Conservation (phyloP, 2,797 vertebrate genomes). For the Melanotaenia parkinsoni region DNA sequence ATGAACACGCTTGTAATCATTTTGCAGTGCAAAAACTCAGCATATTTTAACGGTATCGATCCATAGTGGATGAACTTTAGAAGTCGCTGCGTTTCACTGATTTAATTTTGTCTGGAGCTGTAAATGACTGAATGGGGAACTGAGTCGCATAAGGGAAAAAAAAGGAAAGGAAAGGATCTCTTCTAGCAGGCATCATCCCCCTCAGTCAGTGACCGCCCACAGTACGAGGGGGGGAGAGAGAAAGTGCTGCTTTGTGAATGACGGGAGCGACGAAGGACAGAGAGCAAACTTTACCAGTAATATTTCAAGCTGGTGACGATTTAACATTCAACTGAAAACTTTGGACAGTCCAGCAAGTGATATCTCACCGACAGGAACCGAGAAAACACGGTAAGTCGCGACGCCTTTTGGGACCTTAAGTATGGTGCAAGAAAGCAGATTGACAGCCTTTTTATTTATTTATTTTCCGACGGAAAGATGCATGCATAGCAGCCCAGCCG, state of each 20-base stretch:
- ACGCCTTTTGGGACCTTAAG: slow-evolving; percentile 21
- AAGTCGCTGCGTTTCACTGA: not conserved
- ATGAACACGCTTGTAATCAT: not conserved
- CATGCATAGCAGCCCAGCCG: slow-evolving; percentile 64
- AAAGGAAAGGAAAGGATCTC: slow-evolving; percentile 14
- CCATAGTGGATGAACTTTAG: not conserved
- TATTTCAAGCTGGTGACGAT: slow-evolving; percentile 18
- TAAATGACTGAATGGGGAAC: slow-evolving; percentile 42
- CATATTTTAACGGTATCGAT: not conserved
- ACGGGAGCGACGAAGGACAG: slow-evolving; percentile 74
- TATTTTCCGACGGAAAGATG: slow-evolving; percentile 58
- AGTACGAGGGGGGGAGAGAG: slow-evolving; percentile 61
- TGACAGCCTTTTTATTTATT: slow-evolving; percentile 40
- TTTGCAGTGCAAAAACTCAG: not conserved
- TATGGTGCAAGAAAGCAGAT: slow-evolving; percentile 41
- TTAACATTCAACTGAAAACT: not conserved
- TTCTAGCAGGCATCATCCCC: slow-evolving; percentile 63
- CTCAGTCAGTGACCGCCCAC: slow-evolving; percentile 75
- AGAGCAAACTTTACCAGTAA: slow-evolving; percentile 65
- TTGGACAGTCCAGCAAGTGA: slow-evolving; percentile 12
- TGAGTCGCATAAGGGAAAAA: slow-evolving; percentile 6
- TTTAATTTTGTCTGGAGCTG: slow-evolving; percentile 40
- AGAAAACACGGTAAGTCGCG: slow-evolving; percentile 58
- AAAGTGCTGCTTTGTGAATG: slow-evolving; percentile 82
- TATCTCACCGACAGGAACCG: slow-evolving; percentile 23